Conservation (phyloP, 1,140 invertebrate species). For the Panonychus citri region DNA sequence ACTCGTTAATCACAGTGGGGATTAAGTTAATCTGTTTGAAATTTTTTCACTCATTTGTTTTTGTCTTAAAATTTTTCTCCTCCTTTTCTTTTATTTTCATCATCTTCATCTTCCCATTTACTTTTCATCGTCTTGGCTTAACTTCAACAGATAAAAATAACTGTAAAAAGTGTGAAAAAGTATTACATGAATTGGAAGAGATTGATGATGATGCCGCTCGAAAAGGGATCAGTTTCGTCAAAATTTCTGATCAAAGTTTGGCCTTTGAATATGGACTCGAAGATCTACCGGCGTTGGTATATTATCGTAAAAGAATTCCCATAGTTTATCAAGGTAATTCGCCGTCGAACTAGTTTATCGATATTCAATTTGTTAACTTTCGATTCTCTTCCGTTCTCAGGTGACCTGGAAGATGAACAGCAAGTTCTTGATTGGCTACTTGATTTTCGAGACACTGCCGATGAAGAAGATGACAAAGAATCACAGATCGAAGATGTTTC, state of each 20-base stretch:
- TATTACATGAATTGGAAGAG: conserved; percentile 57
- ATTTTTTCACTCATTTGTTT: neutral
- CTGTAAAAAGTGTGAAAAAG: conserved; percentile 71
- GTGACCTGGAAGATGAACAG: conserved; percentile 18
- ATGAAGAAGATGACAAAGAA: conserved; percentile 36
- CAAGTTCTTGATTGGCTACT: conserved; percentile 17
- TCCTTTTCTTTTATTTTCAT: neutral
- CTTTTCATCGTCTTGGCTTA: neutral
- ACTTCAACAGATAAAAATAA: conserved; percentile 54
- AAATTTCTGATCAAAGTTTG: conserved; percentile 69
- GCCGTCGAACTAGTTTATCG: conserved; percentile 5
- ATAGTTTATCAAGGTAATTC: conserved; percentile 70
- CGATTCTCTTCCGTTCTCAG: conserved; percentile 7
- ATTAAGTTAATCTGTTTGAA: neutral
- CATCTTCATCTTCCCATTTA: too few relatives aligned
- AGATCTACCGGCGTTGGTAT: conserved; percentile 61
- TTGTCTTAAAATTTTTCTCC: neutral
- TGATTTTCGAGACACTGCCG: conserved; percentile 15
- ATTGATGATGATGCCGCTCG: conserved; percentile 90
- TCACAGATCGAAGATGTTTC: conserved; percentile 83
- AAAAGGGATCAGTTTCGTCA: conserved; percentile 75
- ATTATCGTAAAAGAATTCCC: conserved; percentile 78
- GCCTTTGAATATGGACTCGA: conserved; percentile 74
- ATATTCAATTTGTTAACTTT: neutral
- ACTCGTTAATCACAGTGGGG: too few relatives aligned